These are phyloP conservation scores for Camelus bactrianus DNA, from an alignment of 2,113 vertebrate species.

Conservation along the genomic window DNA sequence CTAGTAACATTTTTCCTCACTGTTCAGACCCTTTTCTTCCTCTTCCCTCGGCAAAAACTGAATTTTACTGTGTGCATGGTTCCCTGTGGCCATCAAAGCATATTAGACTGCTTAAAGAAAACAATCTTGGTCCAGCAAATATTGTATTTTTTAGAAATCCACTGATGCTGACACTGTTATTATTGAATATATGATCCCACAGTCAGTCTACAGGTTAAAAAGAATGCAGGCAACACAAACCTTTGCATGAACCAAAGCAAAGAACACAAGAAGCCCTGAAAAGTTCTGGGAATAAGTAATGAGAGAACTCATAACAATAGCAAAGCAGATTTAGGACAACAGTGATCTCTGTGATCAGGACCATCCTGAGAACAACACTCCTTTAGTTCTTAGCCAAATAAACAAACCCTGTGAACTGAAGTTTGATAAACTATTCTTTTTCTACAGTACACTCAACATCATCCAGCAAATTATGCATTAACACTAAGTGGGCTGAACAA, in stretches of 20 bases:
- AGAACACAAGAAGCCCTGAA: neutral
- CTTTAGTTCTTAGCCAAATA: slow-evolving; percentile 38
- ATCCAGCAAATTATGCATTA: neutral
- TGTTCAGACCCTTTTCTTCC: neutral
- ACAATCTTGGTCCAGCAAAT: neutral
- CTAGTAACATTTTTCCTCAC: neutral
- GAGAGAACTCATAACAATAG: neutral
- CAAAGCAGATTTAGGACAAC: neutral
- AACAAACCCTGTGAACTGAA: neutral
- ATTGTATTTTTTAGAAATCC: slow-evolving; percentile 18
- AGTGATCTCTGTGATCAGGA: neutral
- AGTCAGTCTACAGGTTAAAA: slow-evolving; percentile 28
- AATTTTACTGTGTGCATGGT: neutral
- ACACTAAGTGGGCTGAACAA: neutral
- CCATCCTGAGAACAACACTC: neutral
- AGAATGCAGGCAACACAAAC: neutral
- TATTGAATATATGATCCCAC: neutral
- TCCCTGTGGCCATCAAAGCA: neutral
- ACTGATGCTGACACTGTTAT: neutral
- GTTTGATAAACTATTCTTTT: slow-evolving; percentile 36
- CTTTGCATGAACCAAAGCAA: neutral
- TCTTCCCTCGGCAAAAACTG: neutral
- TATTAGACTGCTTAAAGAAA: neutral
- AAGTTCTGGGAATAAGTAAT: neutral
- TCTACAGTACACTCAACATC: neutral